Conservation (phyloP, 2,113 vertebrate genomes). For the Empidonax traillii region DNA sequence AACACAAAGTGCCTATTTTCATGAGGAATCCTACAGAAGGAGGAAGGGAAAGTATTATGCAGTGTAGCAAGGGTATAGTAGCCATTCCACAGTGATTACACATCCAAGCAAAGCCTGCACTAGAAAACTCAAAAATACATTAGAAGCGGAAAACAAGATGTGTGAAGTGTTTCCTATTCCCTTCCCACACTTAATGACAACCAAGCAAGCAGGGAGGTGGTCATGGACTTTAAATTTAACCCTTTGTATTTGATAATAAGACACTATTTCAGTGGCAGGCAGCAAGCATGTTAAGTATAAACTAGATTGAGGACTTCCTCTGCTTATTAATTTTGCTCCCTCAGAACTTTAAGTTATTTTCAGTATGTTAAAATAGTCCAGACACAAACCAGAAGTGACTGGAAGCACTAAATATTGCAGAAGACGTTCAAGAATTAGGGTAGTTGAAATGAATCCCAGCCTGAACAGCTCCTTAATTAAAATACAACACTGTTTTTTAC, state of each 20-base stretch:
- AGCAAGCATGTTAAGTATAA: background rate
- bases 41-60: conserved; percentile 67
- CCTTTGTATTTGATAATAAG: background rate
- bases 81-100: conserved; percentile 70
- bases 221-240: conserved; percentile 11
- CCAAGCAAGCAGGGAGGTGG: background rate
- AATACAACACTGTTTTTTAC: background rate
- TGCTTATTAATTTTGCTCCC: conserved; percentile 41
- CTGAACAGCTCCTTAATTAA: background rate
- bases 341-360: conserved; percentile 24
- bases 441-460: background rate
- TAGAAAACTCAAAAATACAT: conserved; percentile 48
- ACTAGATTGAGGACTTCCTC: background rate
- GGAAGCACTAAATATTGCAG: conserved; percentile 2
- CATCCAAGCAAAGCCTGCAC: conserved; percentile 37
- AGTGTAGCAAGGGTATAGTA: conserved; percentile 60
- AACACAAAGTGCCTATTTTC: conserved; percentile 61
- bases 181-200: conserved; percentile 1
- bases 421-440: background rate
- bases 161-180: conserved; percentile 63
- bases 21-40: conserved; percentile 61
- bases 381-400: conserved; percentile 24
- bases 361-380: background rate
- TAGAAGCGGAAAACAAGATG: conserved; percentile 54
- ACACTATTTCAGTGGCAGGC: background rate